Base-by-base conservation (phyloP, 2,888 invertebrate species). In the Brenthis daphne region DNA sequence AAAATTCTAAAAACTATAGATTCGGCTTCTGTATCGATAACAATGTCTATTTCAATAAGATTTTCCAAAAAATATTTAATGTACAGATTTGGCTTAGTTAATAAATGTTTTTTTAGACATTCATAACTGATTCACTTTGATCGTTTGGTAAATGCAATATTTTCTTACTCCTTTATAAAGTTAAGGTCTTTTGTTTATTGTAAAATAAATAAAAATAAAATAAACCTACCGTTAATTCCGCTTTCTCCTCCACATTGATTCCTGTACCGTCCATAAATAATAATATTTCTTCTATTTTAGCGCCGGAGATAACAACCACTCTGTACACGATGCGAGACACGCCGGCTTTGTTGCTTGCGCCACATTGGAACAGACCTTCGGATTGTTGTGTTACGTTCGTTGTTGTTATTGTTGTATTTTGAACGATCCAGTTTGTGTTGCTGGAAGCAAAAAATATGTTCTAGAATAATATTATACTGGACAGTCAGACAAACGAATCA, bases 331-430 rank as follows among this genome's bases (percentile, higher is more conserved):
- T 87, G 69, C 90, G 88, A 0, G 92, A 85, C 0, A 85, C 82
- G 0, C 96, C 96, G 0, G 94, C 95, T 58, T 85, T 84, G 79
- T 94, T 96, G n/a, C 79, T 81, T 0, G 95, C 95, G 14, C 90
- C 85, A 75, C 96, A 96, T 0, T 90, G 92, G 79, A 93, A 94
- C 29, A 90, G 76, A 0, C 95, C 95, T 57, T 85, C 89, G 16
- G 94, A 83, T 1, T 71, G 53, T 0, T 70, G 33, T 0, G 87
- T 76, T 29, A 87, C 76, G 47, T 86, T 84, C 0, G 75, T 67
- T 2, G 80, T 77, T 2, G 77, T 74, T 29, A 92, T 57, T 0
- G 84, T 80, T 0, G 80, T 75, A 53, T 86, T 82, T 1, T 77
- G 68, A 1, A 78, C 53, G 0, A 75, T 71, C 92, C 92, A 92